These are phyloP conservation scores for Lasiurus borealis DNA, from an alignment of 2,113 vertebrate species.

Conservation along the genomic window DNA sequence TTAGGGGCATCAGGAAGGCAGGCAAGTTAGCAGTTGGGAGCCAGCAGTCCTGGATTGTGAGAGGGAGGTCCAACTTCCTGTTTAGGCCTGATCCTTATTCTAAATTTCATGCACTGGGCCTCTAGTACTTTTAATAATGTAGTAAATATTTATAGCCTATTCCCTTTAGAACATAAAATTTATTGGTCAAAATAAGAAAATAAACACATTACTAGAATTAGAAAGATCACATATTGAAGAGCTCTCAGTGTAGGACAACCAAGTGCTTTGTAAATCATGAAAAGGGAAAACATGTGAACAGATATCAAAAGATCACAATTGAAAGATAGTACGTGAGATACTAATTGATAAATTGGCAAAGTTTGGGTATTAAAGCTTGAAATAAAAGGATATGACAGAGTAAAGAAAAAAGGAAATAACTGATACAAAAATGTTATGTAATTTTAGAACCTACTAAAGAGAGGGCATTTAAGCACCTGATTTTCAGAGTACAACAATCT, in stretches of 20 bases:
- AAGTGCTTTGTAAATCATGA: not conserved
- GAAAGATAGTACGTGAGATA: not conserved
- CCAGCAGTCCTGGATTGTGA: too few species aligned
- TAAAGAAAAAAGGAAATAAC: not conserved
- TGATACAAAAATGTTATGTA: not conserved
- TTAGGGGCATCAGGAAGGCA: too few species aligned
- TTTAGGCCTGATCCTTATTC: too few species aligned
- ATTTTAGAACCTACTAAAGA: not conserved
- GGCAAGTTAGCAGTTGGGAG: too few species aligned
- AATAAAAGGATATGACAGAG: not conserved
- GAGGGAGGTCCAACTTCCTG: too few species aligned
- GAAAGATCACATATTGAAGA: not conserved
- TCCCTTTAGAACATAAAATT: not conserved
- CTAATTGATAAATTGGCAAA: not conserved
- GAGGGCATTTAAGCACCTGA: not conserved
- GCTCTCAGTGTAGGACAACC: not conserved
- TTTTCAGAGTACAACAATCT: not conserved
- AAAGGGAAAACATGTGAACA: not conserved
- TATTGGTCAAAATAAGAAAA: not conserved
- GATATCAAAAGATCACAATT: not conserved
- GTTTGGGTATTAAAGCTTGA: rapidly evolving
- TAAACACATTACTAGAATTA: not conserved
- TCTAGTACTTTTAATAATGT: not conserved
- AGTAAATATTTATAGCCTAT: not conserved
- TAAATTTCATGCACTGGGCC: too few species aligned